These are phyloP conservation scores for Hephaestus fuliginosus DNA, from an alignment of 2,797 vertebrate species.

Conservation along the genomic window DNA sequence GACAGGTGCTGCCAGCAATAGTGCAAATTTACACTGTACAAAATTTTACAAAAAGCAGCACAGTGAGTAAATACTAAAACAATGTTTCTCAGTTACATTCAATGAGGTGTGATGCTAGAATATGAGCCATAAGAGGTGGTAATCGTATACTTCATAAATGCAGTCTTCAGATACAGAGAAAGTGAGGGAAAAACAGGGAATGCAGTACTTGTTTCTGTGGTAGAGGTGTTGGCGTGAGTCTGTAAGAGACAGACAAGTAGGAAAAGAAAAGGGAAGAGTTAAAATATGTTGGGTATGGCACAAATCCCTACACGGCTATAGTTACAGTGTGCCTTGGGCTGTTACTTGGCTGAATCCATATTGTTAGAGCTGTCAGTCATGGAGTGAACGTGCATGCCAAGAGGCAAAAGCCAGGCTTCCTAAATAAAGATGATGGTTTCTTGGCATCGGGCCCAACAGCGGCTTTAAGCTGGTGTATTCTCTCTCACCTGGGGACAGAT, in stretches of 20 bases:
- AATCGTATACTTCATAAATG: neutral
- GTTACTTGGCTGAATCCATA: conserved; percentile 64
- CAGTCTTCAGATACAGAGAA: neutral
- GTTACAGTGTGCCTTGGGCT: conserved; percentile 74
- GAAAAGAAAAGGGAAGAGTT: conserved; percentile 46
- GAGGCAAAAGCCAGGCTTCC: conserved; percentile 60
- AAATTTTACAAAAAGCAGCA: neutral
- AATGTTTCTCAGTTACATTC: conserved; percentile 3
- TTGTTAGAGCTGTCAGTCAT: conserved; percentile 81
- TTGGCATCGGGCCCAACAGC: conserved; percentile 75
- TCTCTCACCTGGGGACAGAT: conserved; percentile 74
- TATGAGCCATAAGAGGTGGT: conserved; percentile 12
- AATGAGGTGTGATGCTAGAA: conserved; percentile 2
- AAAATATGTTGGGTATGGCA: conserved; percentile 43
- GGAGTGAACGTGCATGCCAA: conserved; percentile 59
- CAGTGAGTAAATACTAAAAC: neutral
- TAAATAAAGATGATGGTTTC: conserved; percentile 76
- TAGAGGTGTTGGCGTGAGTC: conserved; percentile 17
- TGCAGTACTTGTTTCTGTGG: conserved; percentile 6
- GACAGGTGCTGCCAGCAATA: neutral
- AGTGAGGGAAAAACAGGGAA: neutral
- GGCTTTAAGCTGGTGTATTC: conserved; percentile 64
- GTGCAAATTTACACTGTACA: neutral
- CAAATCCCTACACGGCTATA: conserved; percentile 63
- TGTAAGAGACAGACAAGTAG: conserved; percentile 14